Conservation (phyloP, 2,888 invertebrate genomes). For the Meghimatium bilineatum region DNA sequence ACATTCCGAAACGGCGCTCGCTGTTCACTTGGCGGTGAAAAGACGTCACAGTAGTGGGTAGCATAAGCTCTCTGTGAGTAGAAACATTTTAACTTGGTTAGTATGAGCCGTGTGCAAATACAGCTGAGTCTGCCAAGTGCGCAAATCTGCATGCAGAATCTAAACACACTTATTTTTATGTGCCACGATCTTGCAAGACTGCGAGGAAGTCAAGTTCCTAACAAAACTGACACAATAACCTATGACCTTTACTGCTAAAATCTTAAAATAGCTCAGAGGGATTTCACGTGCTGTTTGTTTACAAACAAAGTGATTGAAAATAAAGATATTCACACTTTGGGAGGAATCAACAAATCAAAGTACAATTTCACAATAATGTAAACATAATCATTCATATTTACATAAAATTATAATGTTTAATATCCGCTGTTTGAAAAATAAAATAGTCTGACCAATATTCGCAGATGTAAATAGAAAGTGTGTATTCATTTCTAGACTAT, state of each 20-base stretch:
- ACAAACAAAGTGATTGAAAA: conserved; percentile 47
- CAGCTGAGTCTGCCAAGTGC: conserved; percentile 22
- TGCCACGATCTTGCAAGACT: background rate
- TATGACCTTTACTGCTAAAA: background rate
- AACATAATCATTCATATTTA: too few species aligned
- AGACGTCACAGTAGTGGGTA: conserved; percentile 51
- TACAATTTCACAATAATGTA: too few species aligned
- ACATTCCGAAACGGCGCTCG: conserved; percentile 54
- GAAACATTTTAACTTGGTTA: background rate
- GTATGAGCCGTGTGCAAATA: conserved; percentile 38
- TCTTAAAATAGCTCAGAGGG: conserved; percentile 31
- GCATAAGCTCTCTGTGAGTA: conserved; percentile 39
- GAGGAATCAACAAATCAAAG: too few species aligned
- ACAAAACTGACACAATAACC: background rate
- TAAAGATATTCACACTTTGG: too few species aligned
- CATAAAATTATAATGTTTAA: too few species aligned
- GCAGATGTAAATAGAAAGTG: background rate
- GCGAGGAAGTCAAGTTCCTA: background rate
- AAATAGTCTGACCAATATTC: background rate
- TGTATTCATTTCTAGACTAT: background rate
- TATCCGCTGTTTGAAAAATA: background rate
- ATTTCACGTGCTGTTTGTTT: conserved; percentile 55
- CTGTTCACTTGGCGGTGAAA: conserved; percentile 50
- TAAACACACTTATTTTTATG: background rate
- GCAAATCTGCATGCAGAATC: conserved; percentile 13